phyloP scores from a whole-genome alignment of 2,888 invertebrate species.

The Cephus sareptanus region DNA sequence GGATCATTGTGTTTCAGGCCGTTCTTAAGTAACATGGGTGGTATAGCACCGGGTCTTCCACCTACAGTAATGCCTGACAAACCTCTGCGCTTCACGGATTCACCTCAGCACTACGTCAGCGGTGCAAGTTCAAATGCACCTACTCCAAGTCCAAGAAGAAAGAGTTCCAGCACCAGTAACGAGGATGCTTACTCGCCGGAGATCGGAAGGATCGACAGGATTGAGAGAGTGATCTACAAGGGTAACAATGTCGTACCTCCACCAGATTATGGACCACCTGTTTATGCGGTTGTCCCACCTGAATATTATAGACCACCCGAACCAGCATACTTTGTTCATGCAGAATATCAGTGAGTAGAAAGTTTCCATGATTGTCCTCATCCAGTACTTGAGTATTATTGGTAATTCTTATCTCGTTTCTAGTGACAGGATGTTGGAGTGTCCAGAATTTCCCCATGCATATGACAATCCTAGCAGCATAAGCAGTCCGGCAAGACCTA shows the following conservation, averaged over 20 bases:
- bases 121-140: slow-evolving; percentile 69
- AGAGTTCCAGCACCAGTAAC: slow-evolving; percentile 78
- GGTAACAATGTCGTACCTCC: slow-evolving; percentile 47
- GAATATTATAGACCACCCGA: slow-evolving; percentile 56
- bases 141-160: slow-evolving; percentile 78
- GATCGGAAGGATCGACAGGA: slow-evolving; percentile 42
- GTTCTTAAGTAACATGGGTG: slow-evolving; percentile 60
- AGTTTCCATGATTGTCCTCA: not conserved
- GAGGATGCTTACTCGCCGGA: slow-evolving; percentile 72
- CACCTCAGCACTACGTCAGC: slow-evolving; percentile 76
- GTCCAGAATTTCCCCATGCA: slow-evolving; percentile 65
- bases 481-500: slow-evolving; percentile 60
- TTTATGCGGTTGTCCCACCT: slow-evolving; percentile 52
- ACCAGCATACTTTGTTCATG: slow-evolving; percentile 50
- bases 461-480: slow-evolving; percentile 71
- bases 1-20: slow-evolving; percentile 42
- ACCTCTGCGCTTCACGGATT: slow-evolving; percentile 80
- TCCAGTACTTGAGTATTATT: not conserved
- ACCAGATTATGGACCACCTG: slow-evolving; percentile 58
- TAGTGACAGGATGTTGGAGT: slow-evolving; percentile 60
- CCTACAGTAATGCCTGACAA: slow-evolving; percentile 62
- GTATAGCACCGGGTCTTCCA: slow-evolving; percentile 56
- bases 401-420: slow-evolving; percentile 6
- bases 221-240: slow-evolving; percentile 58
- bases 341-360: slow-evolving; percentile 55